Evolutionary conservation across 2,797 vertebrate species (phyloP), one percentile per base, ranked within the genome.

Genomic region (Eidolon dupreanum): DNA sequence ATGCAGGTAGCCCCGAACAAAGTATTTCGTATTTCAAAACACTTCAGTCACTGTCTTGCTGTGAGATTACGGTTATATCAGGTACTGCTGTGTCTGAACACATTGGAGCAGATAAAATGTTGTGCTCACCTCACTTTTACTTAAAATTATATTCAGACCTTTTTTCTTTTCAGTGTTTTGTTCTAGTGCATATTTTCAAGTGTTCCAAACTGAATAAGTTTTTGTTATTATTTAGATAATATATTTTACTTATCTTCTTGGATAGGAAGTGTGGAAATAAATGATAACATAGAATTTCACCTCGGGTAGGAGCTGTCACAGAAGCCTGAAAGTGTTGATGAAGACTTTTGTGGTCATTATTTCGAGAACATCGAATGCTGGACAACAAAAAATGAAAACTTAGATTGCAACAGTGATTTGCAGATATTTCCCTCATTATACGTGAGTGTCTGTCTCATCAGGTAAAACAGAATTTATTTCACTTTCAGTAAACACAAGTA

Each of bases 271-370:
- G 0, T 96, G 49, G 68, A 79, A 92, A 93, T 88, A 95, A 95
- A 95, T 92, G 70, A 57, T 95, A 96, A 98, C 68, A 49, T 49
- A 86, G 78, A 95, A 75, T 93, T 97, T 96, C 92, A n/a, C 78
- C 70, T 97, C 94, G 83, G 33, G 0, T 94, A 99, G 99, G 99
- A 99, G 79, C 98, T 98, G 98, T 98, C 98, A 70, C 98, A 98
- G 0, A 98, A 57, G 83, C 98, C 97, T 0, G 96, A 95, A 53
- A 98, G 41, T 96, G 97, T 90, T n/a, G 97, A 93, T n/a, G 53
- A 97, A 61, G 97, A 98, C 22, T 51, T 97, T 43, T 98, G 98
- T 88, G 28, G 33, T 36, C 51, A n/a, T 43, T 96, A 97, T 90
- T 95, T 97, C 31, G 92, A 97, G 73, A 96, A 95, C 31, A 31